Evolutionary conservation across 2,888 invertebrate genomes (phyloP), one percentile per base, ranked within the genome.

Genomic region (Ctena decussata): DNA sequence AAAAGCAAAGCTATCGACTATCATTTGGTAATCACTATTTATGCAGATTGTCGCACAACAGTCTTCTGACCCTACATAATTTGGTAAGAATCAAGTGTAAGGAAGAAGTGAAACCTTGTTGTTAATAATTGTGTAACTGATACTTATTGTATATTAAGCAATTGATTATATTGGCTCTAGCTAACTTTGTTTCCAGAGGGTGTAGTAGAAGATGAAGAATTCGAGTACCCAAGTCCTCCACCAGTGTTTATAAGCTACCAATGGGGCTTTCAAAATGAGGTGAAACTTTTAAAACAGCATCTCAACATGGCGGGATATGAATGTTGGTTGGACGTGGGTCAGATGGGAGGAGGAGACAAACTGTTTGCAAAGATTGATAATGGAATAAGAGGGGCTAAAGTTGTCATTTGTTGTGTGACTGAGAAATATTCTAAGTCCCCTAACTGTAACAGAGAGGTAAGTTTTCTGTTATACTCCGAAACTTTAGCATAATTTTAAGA

Each of bases 271-370:
- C 95, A 95, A 84, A 82, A 91, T n/a, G 94, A 95, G 90, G 95
- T 94, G 32, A 94, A 94, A 81, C 82, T 94, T 12, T 84, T 95
- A 32, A 89, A 91, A 53, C 90, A 93, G n/a, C 95, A 95, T 81
- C 91, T 95, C 70, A 91, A 92, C 79, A 92, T 92, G 93, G 95
- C 95, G 2, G 95, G 95, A 18, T 95, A 92, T 82, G 89, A 91
- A 44, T 94, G 94, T 82, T 95, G 95, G 95, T 93, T 95, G 93
- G 95, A 95, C 86, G 92, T 94, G 65, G 95, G 95, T 44, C 95
- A 95, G 87, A 95, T 95, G 95, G 95, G 95, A 24, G 95, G 95
- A 0, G 95, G 95, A 24, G 95, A 95, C 86, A 95, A 95, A 81
- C 89, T 95, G 57, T 95, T 93, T 85, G 92, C 92, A 71, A 95